phyloP scores from a whole-genome alignment of 1,140 invertebrate species.

The Pantala flavescens region DNA sequence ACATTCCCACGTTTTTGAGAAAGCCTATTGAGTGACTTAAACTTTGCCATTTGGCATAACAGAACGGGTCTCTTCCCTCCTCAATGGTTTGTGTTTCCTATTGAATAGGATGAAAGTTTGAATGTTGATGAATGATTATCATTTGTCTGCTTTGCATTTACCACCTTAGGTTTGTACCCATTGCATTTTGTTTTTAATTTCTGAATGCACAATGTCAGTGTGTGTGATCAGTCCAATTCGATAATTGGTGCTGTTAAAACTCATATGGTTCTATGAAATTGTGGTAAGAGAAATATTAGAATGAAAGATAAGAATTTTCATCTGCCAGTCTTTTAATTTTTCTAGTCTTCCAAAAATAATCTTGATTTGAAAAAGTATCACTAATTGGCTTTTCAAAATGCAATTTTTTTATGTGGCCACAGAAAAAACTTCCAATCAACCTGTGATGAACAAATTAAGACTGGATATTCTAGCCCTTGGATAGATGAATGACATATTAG shows the following conservation, averaged over 20 bases:
- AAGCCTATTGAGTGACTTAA: conserved; percentile 9
- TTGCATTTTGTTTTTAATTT: not conserved
- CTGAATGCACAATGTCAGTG: not conserved
- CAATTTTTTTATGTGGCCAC: not conserved
- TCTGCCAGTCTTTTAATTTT: conserved; percentile 6
- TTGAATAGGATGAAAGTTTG: conserved; percentile 2
- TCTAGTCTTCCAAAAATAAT: not conserved
- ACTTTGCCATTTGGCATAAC: not conserved
- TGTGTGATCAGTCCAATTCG: not conserved
- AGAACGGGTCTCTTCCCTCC: not conserved
- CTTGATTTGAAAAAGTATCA: not conserved
- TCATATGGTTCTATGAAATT: not conserved
- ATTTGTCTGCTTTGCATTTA: conserved; percentile 7
- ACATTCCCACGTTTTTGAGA: not conserved
- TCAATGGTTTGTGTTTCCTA: conserved; percentile 9
- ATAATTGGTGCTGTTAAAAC: not conserved
- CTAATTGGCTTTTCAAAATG: conserved; percentile 6
- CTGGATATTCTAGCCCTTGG: conserved; percentile 7
- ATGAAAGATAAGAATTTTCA: not conserved
- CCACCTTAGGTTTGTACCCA: not conserved
- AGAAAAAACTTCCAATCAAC: not conserved
- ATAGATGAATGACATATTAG: not conserved
- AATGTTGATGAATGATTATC: not conserved
- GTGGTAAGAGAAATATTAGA: not conserved
- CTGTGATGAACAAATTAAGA: conserved; percentile 2